These are phyloP conservation scores for Heptranchias perlo DNA, from an alignment of 2,113 vertebrate genomes.

Conservation along the genomic window DNA sequence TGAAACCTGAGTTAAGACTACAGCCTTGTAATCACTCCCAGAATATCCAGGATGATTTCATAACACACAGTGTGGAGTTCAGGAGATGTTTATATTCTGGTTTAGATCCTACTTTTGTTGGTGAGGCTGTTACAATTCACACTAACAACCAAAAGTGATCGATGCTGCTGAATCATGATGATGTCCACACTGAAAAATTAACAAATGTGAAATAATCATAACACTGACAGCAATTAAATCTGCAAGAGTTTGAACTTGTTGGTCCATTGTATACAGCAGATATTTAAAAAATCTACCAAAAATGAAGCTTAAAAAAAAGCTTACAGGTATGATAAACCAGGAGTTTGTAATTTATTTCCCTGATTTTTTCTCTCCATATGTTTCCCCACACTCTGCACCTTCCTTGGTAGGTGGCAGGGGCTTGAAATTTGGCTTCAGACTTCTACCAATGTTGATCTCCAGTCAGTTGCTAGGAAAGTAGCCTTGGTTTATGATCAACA, in stretches of 20 bases:
- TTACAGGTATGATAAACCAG: no score
- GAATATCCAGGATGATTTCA: neutral
- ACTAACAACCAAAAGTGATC: neutral
- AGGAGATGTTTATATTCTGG: neutral
- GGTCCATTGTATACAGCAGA: neutral
- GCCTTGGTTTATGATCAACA: neutral
- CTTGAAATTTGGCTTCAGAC: neutral
- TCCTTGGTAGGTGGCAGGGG: neutral
- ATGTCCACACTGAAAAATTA: neutral
- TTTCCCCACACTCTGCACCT: neutral
- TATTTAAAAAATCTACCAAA: neutral
- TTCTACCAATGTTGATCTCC: conserved; percentile 13
- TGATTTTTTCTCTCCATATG: neutral
- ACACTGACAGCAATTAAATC: neutral
- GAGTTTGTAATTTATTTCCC: no score
- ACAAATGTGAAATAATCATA: neutral
- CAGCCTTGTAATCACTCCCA: neutral
- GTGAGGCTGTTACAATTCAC: neutral
- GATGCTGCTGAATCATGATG: neutral
- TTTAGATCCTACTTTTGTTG: neutral
- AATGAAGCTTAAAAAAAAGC: neutral
- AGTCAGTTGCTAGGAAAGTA: neutral
- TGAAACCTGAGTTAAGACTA: neutral
- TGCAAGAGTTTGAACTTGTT: no score
- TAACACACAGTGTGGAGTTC: neutral